phyloP scores from a whole-genome alignment of 2,113 vertebrate species.

The Atlantisia rogersi region DNA sequence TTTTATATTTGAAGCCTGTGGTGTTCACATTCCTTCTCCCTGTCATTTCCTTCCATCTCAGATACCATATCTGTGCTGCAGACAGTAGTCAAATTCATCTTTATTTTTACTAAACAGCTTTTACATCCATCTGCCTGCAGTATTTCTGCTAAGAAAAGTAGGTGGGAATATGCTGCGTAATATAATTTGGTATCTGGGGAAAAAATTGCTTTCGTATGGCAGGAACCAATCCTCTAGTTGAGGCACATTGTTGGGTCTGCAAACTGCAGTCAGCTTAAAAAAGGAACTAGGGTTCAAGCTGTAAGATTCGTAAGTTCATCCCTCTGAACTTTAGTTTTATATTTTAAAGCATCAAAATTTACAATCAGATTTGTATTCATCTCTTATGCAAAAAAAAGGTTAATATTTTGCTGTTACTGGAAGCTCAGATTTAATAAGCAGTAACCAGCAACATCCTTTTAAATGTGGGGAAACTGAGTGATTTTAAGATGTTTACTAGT shows the following conservation, averaged over 20 bases:
- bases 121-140: slow-evolving; percentile 1
- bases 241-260: slow-evolving; percentile 41
- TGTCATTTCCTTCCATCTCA: not conserved
- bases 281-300: not conserved
- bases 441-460: slow-evolving; percentile 78
- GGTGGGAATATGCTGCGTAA: slow-evolving; percentile 24
- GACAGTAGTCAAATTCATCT: not conserved
- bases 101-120: not conserved
- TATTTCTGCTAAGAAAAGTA: slow-evolving; percentile 26
- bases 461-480: slow-evolving; percentile 62
- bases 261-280: not conserved
- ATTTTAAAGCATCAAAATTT: slow-evolving; percentile 25
- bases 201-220: not conserved
- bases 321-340: slow-evolving; percentile 33
- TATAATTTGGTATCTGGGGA: not conserved
- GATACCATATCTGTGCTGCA: not conserved
- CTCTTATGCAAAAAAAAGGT: slow-evolving; percentile 49
- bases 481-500: slow-evolving; percentile 78
- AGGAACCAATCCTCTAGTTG: not conserved
- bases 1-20: slow-evolving; percentile 63
- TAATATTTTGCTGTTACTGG: slow-evolving; percentile 48
- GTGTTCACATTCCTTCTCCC: slow-evolving; percentile 55
- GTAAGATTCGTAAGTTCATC: not conserved
- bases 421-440: slow-evolving; percentile 54
- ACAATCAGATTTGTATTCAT: slow-evolving; percentile 41